A percentile compares a stretch with the other conserved stretches of the same genome.
phyloP scores from a whole-genome alignment of 2,113 vertebrate genomes.

The Platichthys stellatus region DNA sequence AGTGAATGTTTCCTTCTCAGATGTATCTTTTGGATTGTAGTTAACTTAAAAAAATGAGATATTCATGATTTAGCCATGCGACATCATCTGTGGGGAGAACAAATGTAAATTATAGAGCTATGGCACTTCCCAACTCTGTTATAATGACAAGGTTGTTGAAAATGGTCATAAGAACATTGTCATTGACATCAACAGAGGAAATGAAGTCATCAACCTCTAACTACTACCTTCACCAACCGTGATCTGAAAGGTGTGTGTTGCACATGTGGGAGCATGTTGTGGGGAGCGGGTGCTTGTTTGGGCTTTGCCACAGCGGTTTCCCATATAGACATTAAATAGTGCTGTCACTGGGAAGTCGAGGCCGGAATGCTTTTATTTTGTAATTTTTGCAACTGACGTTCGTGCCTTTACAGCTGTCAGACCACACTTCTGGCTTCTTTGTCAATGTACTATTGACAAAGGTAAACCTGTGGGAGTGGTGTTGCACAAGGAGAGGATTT shows the following conservation, averaged over 20 bases:
- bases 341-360: slow-evolving; percentile 1
- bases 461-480: slow-evolving; percentile 65
- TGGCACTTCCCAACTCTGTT: neutral
- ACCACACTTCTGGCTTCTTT: slow-evolving; percentile 12
- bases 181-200: neutral
- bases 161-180: neutral
- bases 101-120: neutral
- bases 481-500: slow-evolving; percentile 68
- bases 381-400: neutral
- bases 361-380: neutral
- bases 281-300: slow-evolving; percentile 20
- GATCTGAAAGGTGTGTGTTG: slow-evolving; percentile 29
- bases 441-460: slow-evolving; percentile 45
- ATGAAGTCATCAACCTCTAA: slow-evolving; percentile 10
- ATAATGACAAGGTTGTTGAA: neutral
- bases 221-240: slow-evolving; percentile 15
- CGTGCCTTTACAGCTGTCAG: slow-evolving; percentile 6
- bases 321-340: neutral
- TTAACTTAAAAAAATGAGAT: neutral
- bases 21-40: no score
- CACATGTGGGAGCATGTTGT: slow-evolving; percentile 38
- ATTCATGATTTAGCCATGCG: neutral
- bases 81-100: neutral
- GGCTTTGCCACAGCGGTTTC: slow-evolving; percentile 1
- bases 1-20: no score